Conservation (phyloP, 1,140 invertebrate genomes). For the Capitella teleta region DNA sequence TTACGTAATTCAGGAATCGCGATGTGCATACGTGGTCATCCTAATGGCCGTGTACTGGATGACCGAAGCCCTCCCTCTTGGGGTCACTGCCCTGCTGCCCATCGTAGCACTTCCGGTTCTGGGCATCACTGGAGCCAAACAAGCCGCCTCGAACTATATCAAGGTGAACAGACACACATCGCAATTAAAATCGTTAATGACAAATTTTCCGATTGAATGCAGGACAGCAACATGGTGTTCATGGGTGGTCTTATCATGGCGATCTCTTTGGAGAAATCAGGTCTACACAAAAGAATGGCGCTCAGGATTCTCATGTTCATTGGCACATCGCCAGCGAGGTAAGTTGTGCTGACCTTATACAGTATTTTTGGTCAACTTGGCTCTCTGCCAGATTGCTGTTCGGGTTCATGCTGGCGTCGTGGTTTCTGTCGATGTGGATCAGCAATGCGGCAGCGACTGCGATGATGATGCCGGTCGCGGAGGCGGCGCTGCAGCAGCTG, state of each 20-base stretch:
- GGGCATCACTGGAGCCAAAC: slow-evolving; percentile 14
- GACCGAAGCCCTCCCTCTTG: slow-evolving; percentile 62
- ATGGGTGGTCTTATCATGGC: slow-evolving; percentile 62
- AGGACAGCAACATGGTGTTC: slow-evolving; percentile 76
- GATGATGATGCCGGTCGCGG: slow-evolving; percentile 39
- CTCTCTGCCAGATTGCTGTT: slow-evolving; percentile 23
- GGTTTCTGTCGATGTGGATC: slow-evolving; percentile 42
- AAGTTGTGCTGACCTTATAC: too few relatives aligned
- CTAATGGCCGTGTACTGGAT: slow-evolving; percentile 75
- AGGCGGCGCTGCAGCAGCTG: slow-evolving; percentile 26
- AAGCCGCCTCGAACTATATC: slow-evolving; percentile 25
- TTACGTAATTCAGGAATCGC: slow-evolving; percentile 10
- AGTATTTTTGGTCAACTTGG: too few relatives aligned
- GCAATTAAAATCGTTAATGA: too few relatives aligned
- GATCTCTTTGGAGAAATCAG: slow-evolving; percentile 69
- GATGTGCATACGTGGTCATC: slow-evolving; percentile 62
- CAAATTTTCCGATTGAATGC: too few relatives aligned
- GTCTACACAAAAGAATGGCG: slow-evolving; percentile 72
- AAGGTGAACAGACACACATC: slow-evolving; percentile 22
- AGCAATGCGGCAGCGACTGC: slow-evolving; percentile 39
- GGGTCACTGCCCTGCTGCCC: slow-evolving; percentile 68
- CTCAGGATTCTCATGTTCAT: slow-evolving; percentile 64
- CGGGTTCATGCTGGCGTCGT: slow-evolving; percentile 36
- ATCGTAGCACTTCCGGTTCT: slow-evolving; percentile 60
- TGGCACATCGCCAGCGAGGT: slow-evolving; percentile 51